Evolutionary conservation across 2,888 invertebrate genomes (phyloP).

Genomic region (Saturnia japonica): DNA sequence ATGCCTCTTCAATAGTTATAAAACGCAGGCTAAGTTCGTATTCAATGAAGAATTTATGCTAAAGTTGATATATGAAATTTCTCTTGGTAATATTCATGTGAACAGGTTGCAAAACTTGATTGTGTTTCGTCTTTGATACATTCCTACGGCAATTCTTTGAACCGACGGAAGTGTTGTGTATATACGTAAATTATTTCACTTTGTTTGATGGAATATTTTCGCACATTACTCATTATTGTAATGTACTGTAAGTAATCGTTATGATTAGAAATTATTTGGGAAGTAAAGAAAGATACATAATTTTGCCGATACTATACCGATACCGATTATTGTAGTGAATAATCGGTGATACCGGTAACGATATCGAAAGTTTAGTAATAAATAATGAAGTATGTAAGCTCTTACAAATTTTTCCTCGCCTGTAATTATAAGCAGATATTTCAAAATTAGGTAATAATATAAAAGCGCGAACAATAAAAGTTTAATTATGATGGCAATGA

Average conservation of each 20-base stretch:
- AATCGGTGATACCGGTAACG: too few relatives aligned
- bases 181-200: background rate
- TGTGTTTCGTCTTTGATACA: conserved; percentile 13
- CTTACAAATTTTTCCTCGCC: too few relatives aligned
- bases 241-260: background rate
- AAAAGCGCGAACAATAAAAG: too few relatives aligned
- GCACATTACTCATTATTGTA: background rate
- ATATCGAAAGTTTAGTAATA: too few relatives aligned
- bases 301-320: too few relatives aligned
- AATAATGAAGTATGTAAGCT: too few relatives aligned
- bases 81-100: conserved; percentile 9
- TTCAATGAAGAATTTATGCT: conserved; percentile 7
- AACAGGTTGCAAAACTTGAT: conserved; percentile 14
- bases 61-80: conserved; percentile 3
- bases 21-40: background rate
- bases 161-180: background rate
- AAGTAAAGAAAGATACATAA: too few relatives aligned
- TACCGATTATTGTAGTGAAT: too few relatives aligned
- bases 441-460: too few relatives aligned
- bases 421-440: too few relatives aligned
- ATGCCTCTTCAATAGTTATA: background rate
- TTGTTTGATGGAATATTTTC: background rate
- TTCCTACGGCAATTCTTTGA: conserved; percentile 11
- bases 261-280: background rate
- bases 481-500: too few relatives aligned